phyloP scores from a whole-genome alignment of 2,797 vertebrate species.

The Tragopan temminckii region DNA sequence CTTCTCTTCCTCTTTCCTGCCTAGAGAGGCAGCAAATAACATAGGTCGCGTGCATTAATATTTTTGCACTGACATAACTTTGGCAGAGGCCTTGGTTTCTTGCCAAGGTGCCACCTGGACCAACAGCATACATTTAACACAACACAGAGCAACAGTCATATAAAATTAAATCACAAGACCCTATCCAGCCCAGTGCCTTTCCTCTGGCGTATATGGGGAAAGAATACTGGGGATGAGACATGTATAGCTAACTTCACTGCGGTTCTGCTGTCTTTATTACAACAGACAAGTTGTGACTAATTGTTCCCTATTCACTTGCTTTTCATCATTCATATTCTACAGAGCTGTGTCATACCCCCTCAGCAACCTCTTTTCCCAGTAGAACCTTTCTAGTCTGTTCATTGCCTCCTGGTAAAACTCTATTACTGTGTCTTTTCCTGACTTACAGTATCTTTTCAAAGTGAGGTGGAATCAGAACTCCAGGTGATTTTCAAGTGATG shows the following conservation, averaged over 20 bases:
- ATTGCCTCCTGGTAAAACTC: neutral
- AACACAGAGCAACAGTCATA: slow-evolving; percentile 48
- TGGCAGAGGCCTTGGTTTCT: slow-evolving; percentile 49
- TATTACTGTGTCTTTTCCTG: neutral
- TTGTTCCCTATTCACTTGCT: neutral
- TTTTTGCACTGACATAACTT: slow-evolving; percentile 56
- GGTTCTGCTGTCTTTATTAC: neutral
- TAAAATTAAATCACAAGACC: slow-evolving; percentile 57
- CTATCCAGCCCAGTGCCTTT: neutral
- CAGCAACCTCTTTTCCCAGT: neutral
- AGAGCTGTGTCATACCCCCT: neutral
- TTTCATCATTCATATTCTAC: neutral
- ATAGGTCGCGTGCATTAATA: slow-evolving; percentile 50
- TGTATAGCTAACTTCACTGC: neutral
- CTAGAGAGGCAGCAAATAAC: slow-evolving; percentile 27
- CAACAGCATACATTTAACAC: slow-evolving; percentile 50
- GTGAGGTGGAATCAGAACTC: neutral
- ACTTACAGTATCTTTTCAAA: neutral
- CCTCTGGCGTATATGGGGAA: neutral
- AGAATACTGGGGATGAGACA: neutral
- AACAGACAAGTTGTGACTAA: neutral
- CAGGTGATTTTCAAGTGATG: neutral
- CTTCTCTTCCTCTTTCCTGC: neutral
- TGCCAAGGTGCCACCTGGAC: slow-evolving; percentile 67
- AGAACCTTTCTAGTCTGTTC: neutral